phyloP scores from a whole-genome alignment of 2,113 vertebrate species.

The Litocranius walleri region DNA sequence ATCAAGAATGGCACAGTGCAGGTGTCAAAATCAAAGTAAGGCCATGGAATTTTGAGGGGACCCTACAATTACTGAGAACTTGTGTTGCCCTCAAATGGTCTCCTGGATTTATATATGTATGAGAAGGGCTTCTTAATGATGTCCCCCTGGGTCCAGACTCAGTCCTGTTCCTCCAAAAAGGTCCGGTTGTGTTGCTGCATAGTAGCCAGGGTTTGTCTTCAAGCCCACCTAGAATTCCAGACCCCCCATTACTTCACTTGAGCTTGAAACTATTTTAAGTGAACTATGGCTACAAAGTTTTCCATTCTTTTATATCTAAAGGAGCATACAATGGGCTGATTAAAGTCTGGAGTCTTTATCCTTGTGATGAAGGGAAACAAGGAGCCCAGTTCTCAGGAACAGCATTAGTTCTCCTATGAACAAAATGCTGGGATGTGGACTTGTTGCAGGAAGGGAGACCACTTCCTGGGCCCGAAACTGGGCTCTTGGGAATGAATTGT shows the following conservation, averaged over 20 bases:
- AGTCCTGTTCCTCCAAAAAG: conserved; percentile 68
- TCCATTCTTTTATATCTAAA: conserved; percentile 56
- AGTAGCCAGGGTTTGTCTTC: conserved; percentile 74
- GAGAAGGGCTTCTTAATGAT: conserved; percentile 66
- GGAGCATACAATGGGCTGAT: conserved; percentile 62
- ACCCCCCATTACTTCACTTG: conserved; percentile 59
- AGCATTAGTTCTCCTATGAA: conserved; percentile 68
- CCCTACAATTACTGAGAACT: conserved; percentile 73
- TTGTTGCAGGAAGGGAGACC: not conserved
- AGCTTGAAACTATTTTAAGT: conserved; percentile 72
- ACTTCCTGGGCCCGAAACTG: not conserved
- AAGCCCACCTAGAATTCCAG: conserved; percentile 70
- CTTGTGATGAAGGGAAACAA: conserved; percentile 52
- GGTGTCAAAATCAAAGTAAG: conserved; percentile 76
- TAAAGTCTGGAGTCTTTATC: conserved; percentile 53
- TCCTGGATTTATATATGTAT: conserved; percentile 62
- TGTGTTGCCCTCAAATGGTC: conserved; percentile 64
- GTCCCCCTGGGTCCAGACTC: conserved; percentile 66
- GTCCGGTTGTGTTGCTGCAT: conserved; percentile 67
- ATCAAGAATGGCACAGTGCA: conserved; percentile 76
- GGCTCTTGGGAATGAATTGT: not conserved
- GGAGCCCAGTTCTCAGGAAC: conserved; percentile 67
- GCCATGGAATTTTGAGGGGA: conserved; percentile 70
- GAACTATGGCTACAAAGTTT: conserved; percentile 50
- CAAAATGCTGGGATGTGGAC: conserved; percentile 67